Evolutionary conservation across 53 echinoderm and acorn worm genomes (phyloP).

Genomic region (Stichopus horrens): DNA sequence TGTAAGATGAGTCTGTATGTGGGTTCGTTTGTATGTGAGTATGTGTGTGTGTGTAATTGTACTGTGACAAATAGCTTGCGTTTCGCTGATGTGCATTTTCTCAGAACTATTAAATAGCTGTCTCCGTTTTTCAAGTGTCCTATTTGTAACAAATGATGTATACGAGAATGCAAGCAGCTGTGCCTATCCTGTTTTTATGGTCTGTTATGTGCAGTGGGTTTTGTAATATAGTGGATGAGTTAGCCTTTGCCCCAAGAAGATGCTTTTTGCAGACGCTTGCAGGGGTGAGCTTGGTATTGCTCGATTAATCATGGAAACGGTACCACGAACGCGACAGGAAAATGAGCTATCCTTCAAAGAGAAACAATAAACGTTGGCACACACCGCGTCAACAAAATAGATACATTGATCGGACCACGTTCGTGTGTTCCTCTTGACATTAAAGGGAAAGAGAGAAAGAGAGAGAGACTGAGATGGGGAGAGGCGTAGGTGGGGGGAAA

Average conservation of each 20-base stretch:
- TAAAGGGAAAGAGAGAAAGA: not conserved
- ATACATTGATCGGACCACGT: slow-evolving; percentile 6
- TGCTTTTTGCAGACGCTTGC: slow-evolving; percentile 20
- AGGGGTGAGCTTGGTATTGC: slow-evolving; percentile 13
- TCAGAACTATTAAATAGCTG: too few relatives aligned
- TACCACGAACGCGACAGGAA: slow-evolving; percentile 9
- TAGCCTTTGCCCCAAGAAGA: slow-evolving; percentile 33
- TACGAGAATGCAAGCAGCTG: too few relatives aligned
- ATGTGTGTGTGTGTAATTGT: too few relatives aligned
- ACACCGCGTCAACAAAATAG: slow-evolving; percentile 19
- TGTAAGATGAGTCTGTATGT: too few relatives aligned
- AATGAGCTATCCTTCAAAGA: slow-evolving; percentile 36
- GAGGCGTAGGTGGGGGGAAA: too few relatives aligned
- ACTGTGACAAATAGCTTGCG: too few relatives aligned
- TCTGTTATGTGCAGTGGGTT: not conserved
- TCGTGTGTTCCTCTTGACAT: slow-evolving; percentile 5
- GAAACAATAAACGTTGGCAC: slow-evolving; percentile 31
- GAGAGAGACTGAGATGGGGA: too few relatives aligned
- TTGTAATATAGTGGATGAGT: slow-evolving; percentile 1
- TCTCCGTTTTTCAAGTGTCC: too few relatives aligned
- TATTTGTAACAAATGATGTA: too few relatives aligned
- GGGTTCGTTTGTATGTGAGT: too few relatives aligned
- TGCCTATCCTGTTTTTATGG: too few relatives aligned
- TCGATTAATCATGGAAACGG: slow-evolving; percentile 22
- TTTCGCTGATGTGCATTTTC: too few relatives aligned